Evolutionary conservation across 1,140 invertebrate species (phyloP).

Genomic region (Pogonus chalceus): DNA sequence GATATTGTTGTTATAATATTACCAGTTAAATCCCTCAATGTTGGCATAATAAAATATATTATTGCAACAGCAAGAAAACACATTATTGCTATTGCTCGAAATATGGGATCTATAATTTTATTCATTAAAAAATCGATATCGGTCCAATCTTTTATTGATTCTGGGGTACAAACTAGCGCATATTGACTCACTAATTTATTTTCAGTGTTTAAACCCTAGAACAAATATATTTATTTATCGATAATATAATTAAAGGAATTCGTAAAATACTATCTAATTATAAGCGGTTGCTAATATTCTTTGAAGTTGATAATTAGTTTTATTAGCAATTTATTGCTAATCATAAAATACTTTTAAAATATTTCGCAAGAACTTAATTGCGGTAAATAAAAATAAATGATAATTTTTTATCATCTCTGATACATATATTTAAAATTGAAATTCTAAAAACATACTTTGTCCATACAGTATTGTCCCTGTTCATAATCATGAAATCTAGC

Average conservation of each 20-base stretch:
- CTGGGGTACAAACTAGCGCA: conserved; percentile 63
- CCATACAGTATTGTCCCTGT: conserved; percentile 65
- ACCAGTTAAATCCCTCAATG: conserved; percentile 67
- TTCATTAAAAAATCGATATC: conserved; percentile 60
- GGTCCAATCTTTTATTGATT: conserved; percentile 53
- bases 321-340: no score
- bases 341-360: no score
- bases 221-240: conserved; percentile 12
- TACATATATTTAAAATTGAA: not conserved
- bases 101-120: conserved; percentile 62
- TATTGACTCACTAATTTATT: conserved; percentile 44
- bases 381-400: conserved; percentile 1
- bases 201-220: conserved; percentile 25
- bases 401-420: not conserved
- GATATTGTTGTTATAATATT: conserved; percentile 74
- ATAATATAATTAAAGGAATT: conserved; percentile 12
- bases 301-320: no score
- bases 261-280: no score
- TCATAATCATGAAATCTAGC: conserved; percentile 56
- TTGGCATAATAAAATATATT: conserved; percentile 76
- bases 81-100: conserved; percentile 58
- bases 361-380: no score
- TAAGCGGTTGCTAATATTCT: no score
- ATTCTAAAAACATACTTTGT: conserved; percentile 48
- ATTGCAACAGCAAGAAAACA: conserved; percentile 63